Evolutionary conservation across 2,113 vertebrate genomes (phyloP), one percentile per base, ranked within the genome.

Genomic region (Tiliqua scincoides): DNA sequence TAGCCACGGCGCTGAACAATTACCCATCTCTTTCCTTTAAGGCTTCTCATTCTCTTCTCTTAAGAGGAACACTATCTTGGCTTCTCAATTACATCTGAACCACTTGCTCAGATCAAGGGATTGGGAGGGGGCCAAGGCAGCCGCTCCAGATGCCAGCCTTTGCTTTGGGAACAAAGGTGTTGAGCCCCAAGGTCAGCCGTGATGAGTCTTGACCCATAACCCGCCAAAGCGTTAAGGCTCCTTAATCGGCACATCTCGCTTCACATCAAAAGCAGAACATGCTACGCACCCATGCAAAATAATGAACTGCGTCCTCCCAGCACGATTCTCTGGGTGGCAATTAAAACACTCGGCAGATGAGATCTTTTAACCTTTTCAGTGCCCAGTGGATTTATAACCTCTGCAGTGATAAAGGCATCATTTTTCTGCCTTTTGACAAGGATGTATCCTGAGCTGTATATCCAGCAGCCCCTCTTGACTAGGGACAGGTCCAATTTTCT

Each of bases 91-190:
- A 85, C 79, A 82, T 70, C 85, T 86, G 63, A 88, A 79, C 79
- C 91, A 83, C 83, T 92, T 88, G 27, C 12, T 90, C 90, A 89
- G 88, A 74, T 63, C 0, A 0, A 90, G 90, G 85, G 37, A 72
- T 18, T 83, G 35, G 81, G 74, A 86, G n/a, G 90, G 87, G 93
- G 0, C 25, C 84, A 84, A 89, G 87, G 86, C 86, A n/a, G 91
- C 86, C 87, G 89, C 91, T 90, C 91, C 88, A n/a, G n/a, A n/a
- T n/a, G n/a, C 93, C 91, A 92, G 95, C 93, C 92, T 81, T 91
- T 86, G 20, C 82, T 78, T 61, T 87, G 32, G 25, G 63, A 92
- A 74, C 70, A 85, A 80, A 72, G 83, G 86, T 90, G 88, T 75
- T 37, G 17, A 54, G 61, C 83, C 74, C 87, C 91, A 95, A 95